phyloP scores from a whole-genome alignment of 1,140 invertebrate genomes.

The Drosophila guanche region DNA sequence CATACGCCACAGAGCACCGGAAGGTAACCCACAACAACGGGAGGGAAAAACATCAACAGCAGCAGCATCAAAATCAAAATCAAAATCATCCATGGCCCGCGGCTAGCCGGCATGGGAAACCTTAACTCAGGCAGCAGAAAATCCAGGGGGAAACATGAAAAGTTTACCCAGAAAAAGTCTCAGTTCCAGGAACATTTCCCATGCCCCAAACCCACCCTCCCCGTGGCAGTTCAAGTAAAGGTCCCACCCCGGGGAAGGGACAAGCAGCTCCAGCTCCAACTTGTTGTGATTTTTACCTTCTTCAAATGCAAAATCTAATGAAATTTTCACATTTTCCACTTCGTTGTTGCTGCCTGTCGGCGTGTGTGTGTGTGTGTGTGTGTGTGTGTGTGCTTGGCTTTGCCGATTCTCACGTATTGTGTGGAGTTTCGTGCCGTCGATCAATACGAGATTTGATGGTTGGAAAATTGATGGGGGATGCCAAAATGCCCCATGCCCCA shows the following conservation, averaged over 20 bases:
- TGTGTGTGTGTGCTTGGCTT: neutral
- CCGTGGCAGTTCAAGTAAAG: neutral
- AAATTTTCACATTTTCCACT: conserved; percentile 49
- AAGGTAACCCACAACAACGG: conserved; percentile 17
- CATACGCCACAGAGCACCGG: conserved; percentile 18
- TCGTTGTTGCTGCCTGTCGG: neutral
- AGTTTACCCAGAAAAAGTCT: conserved; percentile 19
- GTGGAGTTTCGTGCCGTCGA: conserved; percentile 6
- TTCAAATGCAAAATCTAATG: conserved; percentile 49
- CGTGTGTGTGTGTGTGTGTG: conserved; percentile 27
- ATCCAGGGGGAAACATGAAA: conserved; percentile 34
- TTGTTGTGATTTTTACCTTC: conserved; percentile 20
- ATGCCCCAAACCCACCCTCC: neutral
- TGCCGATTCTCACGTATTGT: conserved; percentile 9
- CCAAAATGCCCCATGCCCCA: too few species aligned
- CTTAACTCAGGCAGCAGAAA: too few species aligned
- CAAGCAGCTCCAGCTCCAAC: conserved; percentile 15
- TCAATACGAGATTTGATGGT: too few species aligned
- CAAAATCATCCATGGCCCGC: conserved; percentile 41
- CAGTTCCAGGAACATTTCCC: neutral
- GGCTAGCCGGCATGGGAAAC: neutral
- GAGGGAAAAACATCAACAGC: conserved; percentile 18
- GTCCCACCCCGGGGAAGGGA: neutral
- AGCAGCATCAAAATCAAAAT: conserved; percentile 8
- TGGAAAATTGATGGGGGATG: too few species aligned